Base-by-base conservation (phyloP, 1,140 invertebrate genomes). In the Trypoxylus dichotomus region DNA sequence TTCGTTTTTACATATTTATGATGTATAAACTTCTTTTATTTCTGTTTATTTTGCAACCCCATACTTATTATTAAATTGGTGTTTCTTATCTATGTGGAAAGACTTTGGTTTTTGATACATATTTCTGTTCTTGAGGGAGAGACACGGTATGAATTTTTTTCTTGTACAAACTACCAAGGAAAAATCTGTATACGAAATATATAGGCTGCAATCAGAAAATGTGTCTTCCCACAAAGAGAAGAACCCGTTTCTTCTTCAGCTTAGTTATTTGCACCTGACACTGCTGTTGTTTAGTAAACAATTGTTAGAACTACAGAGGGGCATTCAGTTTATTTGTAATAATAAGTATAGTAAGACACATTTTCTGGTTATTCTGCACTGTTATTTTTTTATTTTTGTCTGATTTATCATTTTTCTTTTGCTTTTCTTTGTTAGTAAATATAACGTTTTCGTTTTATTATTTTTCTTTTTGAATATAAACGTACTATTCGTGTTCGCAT, bases 201-300 rank as follows among this genome's bases (percentile, higher is more conserved):
- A 68, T 68, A 29, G 24, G 60, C 60, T 24, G 60, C 79, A 82
- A 85, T 85, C 93, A 94, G 93, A 94, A 94, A 94, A 94, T 94
- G 92, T 94, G 93, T 94, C 93, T 94, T 94, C 91, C 92, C 92
- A 93, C 92, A 92, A 89, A 90, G 89, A 91, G 83, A 86, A 85
- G 87, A 81, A 83, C 82, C 60, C 60, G 60, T 68, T 68, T 68
- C 60, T 68, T 68, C 60, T 81, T 79, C 79, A 79, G 79, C 80
- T 85, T 84, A 84, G 80, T 83, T 84, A 82, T 81, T 77, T 83
- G 84, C 83, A 85, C 83, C 81, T 82, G 79, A 84, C 84, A 85
- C 83, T 85, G 84, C 84, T 85, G 84, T 83, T 78, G 79, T 79
- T 76, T 83, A 81, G 25, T 81, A 68, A 88, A 82, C 81, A 85